phyloP scores from a whole-genome alignment of 2,888 invertebrate genomes.

The Drosophila algonquin region DNA sequence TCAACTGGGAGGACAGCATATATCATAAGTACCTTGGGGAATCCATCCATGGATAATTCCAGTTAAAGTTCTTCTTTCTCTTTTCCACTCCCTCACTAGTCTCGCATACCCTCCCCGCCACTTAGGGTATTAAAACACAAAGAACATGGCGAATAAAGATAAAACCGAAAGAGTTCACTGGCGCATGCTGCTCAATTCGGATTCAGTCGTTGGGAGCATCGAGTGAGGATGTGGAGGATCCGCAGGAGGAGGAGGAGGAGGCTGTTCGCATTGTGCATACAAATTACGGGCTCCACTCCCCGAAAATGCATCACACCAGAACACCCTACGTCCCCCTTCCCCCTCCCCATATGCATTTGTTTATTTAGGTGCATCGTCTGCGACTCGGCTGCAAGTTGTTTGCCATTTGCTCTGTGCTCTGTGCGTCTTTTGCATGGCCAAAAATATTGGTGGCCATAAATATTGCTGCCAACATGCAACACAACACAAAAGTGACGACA shows the following conservation, averaged over 20 bases:
- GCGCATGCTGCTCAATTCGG: constrained; percentile 54
- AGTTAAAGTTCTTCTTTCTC: no score
- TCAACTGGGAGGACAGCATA: background rate
- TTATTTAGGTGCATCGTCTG: constrained; percentile 63
- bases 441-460: constrained; percentile 74
- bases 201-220: constrained; percentile 1
- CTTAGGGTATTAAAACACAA: constrained; percentile 42
- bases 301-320: constrained; percentile 20
- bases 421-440: constrained; percentile 29
- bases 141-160: constrained; percentile 62
- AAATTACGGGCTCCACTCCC: constrained; percentile 66
- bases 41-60: no score
- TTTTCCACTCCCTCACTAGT: background rate
- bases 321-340: background rate
- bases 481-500: constrained; percentile 17
- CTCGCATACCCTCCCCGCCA: background rate
- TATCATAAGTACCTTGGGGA: no score
- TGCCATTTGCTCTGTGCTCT: constrained; percentile 69
- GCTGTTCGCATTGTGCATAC: constrained; percentile 69
- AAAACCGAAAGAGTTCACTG: constrained; percentile 61
- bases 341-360: constrained; percentile 43
- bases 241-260: constrained; percentile 29
- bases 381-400: constrained; percentile 53
- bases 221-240: background rate
- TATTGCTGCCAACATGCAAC: constrained; percentile 58